A percentile compares a stretch with the other conserved stretches of the same genome.
Evolutionary conservation across 2,888 invertebrate genomes (phyloP).

Genomic region (Drosophila helvetica): DNA sequence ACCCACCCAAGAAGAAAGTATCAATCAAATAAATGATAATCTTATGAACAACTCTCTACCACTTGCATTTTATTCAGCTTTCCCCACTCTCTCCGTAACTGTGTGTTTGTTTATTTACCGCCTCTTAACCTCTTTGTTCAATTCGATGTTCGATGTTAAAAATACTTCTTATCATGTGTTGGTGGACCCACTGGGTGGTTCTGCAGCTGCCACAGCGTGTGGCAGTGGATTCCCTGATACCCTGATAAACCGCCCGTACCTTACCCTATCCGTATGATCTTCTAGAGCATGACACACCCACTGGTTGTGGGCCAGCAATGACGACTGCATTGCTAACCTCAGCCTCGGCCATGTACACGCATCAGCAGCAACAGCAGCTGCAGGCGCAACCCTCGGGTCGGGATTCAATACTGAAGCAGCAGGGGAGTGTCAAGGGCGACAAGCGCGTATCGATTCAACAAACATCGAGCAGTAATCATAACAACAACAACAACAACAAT

Average conservation of each 20-base stretch:
- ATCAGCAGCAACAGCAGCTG: constrained; percentile 40
- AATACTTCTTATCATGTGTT: constrained; percentile 8
- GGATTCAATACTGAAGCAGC: constrained; percentile 83
- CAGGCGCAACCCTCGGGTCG: constrained; percentile 68
- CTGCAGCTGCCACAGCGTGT: constrained; percentile 8
- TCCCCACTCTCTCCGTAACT: constrained; percentile 3
- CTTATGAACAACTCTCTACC: constrained; percentile 58
- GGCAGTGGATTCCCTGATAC: constrained; percentile 12
- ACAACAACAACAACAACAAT: constrained; percentile 56
- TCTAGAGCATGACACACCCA: constrained; percentile 63
- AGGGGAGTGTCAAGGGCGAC: constrained; percentile 81
- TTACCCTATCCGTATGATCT: constrained; percentile 35
- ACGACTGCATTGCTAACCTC: constrained; percentile 30
- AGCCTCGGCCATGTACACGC: not conserved
- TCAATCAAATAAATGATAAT: constrained; percentile 63
- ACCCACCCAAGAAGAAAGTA: constrained; percentile 11
- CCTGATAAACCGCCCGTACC: constrained; percentile 20
- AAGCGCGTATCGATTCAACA: constrained; percentile 83
- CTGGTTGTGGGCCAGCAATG: constrained; percentile 51
- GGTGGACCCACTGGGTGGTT: not conserved
- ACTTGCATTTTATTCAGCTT: constrained; percentile 68
- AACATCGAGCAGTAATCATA: constrained; percentile 32
- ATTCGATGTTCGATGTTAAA: constrained; percentile 21
- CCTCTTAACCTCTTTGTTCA: constrained; percentile 23
- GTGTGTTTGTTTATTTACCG: constrained; percentile 15